Evolutionary conservation across 1,140 invertebrate genomes (phyloP).

Genomic region (Ceratoteleas bidentatus): DNA sequence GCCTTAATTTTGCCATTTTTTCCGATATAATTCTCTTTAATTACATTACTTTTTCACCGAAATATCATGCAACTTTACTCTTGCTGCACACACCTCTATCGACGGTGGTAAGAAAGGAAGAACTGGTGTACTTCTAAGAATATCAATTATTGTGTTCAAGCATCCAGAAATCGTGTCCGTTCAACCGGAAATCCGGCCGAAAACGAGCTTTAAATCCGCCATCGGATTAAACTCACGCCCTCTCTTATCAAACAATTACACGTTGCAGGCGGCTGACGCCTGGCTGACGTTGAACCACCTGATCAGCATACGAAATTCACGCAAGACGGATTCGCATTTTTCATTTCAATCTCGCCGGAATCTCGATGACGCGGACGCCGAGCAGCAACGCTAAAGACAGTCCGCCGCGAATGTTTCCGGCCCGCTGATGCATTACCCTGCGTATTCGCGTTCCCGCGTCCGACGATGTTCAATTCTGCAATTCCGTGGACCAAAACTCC

Average conservation of each 20-base stretch:
- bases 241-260: slow-evolving; percentile 46
- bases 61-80: no score
- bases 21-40: no score
- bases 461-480: slow-evolving; percentile 38
- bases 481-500: slow-evolving; percentile 41
- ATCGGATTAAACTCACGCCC: slow-evolving; percentile 9
- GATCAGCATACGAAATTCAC: slow-evolving; percentile 53
- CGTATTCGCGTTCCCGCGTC: slow-evolving; percentile 26
- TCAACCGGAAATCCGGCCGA: slow-evolving; percentile 3
- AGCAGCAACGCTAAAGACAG: slow-evolving; percentile 46
- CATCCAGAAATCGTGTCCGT: no score
- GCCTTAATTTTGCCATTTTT: no score
- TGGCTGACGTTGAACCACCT: slow-evolving; percentile 24
- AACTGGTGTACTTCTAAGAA: no score
- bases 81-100: no score
- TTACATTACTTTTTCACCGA: no score
- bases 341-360: slow-evolving; percentile 48
- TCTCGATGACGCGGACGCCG: slow-evolving; percentile 46
- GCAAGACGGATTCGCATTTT: slow-evolving; percentile 51
- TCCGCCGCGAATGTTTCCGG: slow-evolving; percentile 25
- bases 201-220: slow-evolving; percentile 20
- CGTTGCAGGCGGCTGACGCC: slow-evolving; percentile 21
- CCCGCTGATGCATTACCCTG: slow-evolving; percentile 36
- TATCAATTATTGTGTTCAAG: no score
- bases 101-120: no score